phyloP scores from a whole-genome alignment of 2,888 invertebrate species.

The Nemoura dubitans region DNA sequence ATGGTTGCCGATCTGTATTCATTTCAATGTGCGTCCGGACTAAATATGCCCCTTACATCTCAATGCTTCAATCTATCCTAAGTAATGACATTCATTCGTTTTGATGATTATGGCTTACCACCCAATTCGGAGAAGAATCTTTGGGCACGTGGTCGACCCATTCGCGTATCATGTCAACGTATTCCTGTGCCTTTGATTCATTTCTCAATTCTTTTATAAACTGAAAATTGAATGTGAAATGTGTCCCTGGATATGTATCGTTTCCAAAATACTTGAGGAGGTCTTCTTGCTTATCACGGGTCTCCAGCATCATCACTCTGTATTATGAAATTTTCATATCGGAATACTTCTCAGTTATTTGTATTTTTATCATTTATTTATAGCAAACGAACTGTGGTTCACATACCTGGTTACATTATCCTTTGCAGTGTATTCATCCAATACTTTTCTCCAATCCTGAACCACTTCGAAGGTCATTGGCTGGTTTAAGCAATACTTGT shows the following conservation, averaged over 20 bases:
- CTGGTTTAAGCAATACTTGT: constrained; percentile 71
- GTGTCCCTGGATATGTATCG: constrained; percentile 67
- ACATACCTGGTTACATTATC: constrained; percentile 61
- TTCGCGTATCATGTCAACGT: constrained; percentile 69
- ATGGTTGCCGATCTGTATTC: constrained; percentile 69
- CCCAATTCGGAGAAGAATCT: constrained; percentile 76
- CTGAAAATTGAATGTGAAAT: constrained; percentile 83
- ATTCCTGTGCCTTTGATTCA: constrained; percentile 68
- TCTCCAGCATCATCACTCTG: background rate
- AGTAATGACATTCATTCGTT: too few relatives aligned
- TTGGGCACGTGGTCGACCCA: constrained; percentile 73
- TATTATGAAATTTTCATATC: background rate
- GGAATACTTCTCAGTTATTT: too few relatives aligned
- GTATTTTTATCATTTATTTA: too few relatives aligned
- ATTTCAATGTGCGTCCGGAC: too few relatives aligned
- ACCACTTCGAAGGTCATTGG: constrained; percentile 67
- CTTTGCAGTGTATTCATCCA: constrained; percentile 63
- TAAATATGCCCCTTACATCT: too few relatives aligned
- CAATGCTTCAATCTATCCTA: too few relatives aligned
- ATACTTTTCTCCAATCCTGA: constrained; percentile 66
- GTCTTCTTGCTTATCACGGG: background rate
- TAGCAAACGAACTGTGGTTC: too few relatives aligned
- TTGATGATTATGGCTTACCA: constrained; percentile 75
- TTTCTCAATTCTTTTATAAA: constrained; percentile 70
- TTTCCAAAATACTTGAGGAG: constrained; percentile 72